Base-by-base conservation (phyloP, 2,888 invertebrate species). In the Autographa gamma region DNA sequence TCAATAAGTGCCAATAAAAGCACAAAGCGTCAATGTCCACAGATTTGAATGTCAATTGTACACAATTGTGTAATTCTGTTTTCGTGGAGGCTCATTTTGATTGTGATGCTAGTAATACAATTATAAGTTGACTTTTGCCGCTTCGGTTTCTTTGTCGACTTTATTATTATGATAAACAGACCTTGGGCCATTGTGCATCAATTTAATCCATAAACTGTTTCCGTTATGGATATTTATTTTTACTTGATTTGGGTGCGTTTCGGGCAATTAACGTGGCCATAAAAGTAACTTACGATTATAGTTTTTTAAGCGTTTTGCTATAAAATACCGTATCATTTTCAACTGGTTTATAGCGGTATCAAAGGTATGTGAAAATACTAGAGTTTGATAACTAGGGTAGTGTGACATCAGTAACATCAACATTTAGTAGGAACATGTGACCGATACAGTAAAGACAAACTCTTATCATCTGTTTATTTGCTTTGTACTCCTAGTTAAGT, bases 21-120 rank as follows among this genome's bases (percentile, higher is more conserved):
- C 91, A 95, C 95, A 95, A 95, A 92, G 94, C 93, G 90, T 87
- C 93, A 92, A 93, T 93, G 94, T 92, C 94, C 94, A 93, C 93
- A 90, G 94, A 95, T 95, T 94, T 95, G 95, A 95, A 95, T 95
- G 95, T 93, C 95, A 95, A 95, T 95, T 95, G 95, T 95, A 90
- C 88, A 94, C 93, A 93, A 95, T 95, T 95, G 95, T 95, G 92
- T 94, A 92, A 93, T 94, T 93, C 92, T 92, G 92, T 92, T 93
- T 95, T 93, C 90, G 95, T 93, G 92, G 92, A 95, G 93, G 93
- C 92, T 94, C 92, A 89, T 93, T 94, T 93, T 93, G 93, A 94
- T 94, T 93, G 92, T 92, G 90, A 87, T 86, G 89, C 91, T 90
- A 91, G 88, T 93, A 92, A 93, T 90, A 93, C 92, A 93, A 94